Evolutionary conservation across 1,140 invertebrate species (phyloP).

Genomic region (Calephelis nemesis): DNA sequence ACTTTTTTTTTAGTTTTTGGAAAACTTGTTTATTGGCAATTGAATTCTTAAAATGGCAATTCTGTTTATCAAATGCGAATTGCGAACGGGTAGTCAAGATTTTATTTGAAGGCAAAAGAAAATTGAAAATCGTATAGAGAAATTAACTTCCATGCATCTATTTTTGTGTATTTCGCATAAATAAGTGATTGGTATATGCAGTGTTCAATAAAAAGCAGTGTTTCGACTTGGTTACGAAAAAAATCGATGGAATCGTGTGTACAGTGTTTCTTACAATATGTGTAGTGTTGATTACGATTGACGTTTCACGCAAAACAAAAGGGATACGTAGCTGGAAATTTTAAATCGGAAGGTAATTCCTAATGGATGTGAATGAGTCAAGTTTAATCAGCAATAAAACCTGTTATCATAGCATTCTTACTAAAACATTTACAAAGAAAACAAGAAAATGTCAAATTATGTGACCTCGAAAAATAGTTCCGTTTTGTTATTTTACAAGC

Average conservation of each 20-base stretch:
- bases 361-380: neutral
- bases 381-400: neutral
- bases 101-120: conserved; percentile 39
- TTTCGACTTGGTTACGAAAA: conserved; percentile 48
- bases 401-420: conserved; percentile 22
- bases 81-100: conserved; percentile 45
- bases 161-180: conserved; percentile 34
- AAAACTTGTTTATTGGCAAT: neutral
- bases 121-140: conserved; percentile 36
- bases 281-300: conserved; percentile 74
- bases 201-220: conserved; percentile 38
- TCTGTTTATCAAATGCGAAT: conserved; percentile 23
- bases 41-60: conserved; percentile 1
- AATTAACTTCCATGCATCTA: conserved; percentile 18
- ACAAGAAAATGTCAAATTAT: conserved; percentile 30
- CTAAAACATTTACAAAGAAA: conserved; percentile 21
- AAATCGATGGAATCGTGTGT: conserved; percentile 62
- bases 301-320: conserved; percentile 69
- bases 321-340: conserved; percentile 46
- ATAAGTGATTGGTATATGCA: conserved; percentile 38
- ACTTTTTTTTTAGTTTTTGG: no score
- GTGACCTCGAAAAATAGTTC: conserved; percentile 29
- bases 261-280: conserved; percentile 62
- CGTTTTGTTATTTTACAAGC: conserved; percentile 5
- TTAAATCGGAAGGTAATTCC: conserved; percentile 1